Percentiles rank a stretch among this genome's conserved stretches.
These are phyloP conservation scores for Druon quercuslanigerum DNA, from an alignment of 1,140 invertebrate species.

Conservation along the genomic window DNA sequence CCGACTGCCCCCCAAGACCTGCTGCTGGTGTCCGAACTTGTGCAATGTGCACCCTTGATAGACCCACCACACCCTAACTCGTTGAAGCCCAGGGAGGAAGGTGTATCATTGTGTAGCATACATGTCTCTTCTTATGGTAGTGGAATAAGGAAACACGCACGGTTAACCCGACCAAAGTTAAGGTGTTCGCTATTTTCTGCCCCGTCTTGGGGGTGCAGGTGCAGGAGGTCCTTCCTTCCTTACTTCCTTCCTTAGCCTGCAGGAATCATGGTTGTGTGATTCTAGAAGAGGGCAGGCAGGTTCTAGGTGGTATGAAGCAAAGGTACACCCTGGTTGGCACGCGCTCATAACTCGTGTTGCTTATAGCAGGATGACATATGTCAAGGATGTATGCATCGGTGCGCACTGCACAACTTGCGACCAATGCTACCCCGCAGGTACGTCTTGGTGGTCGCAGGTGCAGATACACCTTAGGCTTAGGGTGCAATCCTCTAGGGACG, in stretches of 20 bases:
- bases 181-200: background rate
- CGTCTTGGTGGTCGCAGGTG: conserved; percentile 69
- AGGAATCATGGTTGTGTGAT: conserved; percentile 73
- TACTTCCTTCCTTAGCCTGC: conserved; percentile 47
- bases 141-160: conserved; percentile 40
- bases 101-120: background rate
- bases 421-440: conserved; percentile 67
- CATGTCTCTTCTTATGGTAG: background rate
- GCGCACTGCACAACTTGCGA: conserved; percentile 54
- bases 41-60: conserved; percentile 50
- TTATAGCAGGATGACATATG: conserved; percentile 61
- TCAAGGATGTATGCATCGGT: conserved; percentile 67
- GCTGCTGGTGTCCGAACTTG: conserved; percentile 55
- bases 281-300: conserved; percentile 53
- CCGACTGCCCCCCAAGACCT: conserved; percentile 68
- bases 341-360: conserved; percentile 34
- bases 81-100: too few species aligned
- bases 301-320: conserved; percentile 44
- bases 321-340: conserved; percentile 33
- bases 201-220: conserved; percentile 73
- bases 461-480: conserved; percentile 42
- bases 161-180: background rate
- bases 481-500: background rate
- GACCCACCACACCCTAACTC: too few species aligned
- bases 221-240: conserved; percentile 57